Evolutionary conservation across 2,888 invertebrate genomes (phyloP).

Genomic region (Melangyna quadrimaculata): DNA sequence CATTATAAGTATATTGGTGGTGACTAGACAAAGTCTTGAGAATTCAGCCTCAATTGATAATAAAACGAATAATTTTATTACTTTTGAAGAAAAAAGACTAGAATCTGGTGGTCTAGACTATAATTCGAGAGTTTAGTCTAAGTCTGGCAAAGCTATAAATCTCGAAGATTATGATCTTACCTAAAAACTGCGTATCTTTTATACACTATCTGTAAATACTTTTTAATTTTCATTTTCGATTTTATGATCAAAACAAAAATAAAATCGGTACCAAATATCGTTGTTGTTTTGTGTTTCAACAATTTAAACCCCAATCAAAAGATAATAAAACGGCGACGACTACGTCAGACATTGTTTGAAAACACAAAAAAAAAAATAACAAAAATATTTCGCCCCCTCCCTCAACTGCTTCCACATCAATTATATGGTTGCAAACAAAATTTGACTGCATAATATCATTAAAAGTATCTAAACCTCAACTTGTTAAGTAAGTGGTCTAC

Average conservation of each 20-base stretch:
- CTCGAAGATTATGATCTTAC: slow-evolving; percentile 56
- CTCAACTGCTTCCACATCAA: neutral
- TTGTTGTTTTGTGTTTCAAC: neutral
- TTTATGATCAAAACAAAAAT: slow-evolving; percentile 58
- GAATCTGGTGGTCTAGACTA: slow-evolving; percentile 48
- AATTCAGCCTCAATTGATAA: slow-evolving; percentile 30
- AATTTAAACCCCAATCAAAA: slow-evolving; percentile 19
- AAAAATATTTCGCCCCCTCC: no score
- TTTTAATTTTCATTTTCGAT: slow-evolving; percentile 50
- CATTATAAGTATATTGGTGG: neutral
- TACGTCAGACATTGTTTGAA: slow-evolving; percentile 30
- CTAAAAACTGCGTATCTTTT: slow-evolving; percentile 14
- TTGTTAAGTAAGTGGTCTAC: slow-evolving; percentile 62
- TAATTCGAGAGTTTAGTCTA: slow-evolving; percentile 59
- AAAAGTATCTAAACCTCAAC: slow-evolving; percentile 48
- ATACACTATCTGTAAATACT: slow-evolving; percentile 33
- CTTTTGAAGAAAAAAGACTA: slow-evolving; percentile 30
- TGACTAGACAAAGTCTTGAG: slow-evolving; percentile 54
- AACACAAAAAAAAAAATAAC: neutral
- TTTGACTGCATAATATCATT: slow-evolving; percentile 18
- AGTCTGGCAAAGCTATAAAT: slow-evolving; percentile 55
- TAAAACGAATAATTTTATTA: slow-evolving; percentile 59
- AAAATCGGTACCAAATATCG: slow-evolving; percentile 28
- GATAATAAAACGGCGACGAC: slow-evolving; percentile 33
- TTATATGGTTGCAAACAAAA: slow-evolving; percentile 17